Evolutionary conservation across 2,113 vertebrate species (phyloP).

Genomic region (Tenebrosternarchus preto): DNA sequence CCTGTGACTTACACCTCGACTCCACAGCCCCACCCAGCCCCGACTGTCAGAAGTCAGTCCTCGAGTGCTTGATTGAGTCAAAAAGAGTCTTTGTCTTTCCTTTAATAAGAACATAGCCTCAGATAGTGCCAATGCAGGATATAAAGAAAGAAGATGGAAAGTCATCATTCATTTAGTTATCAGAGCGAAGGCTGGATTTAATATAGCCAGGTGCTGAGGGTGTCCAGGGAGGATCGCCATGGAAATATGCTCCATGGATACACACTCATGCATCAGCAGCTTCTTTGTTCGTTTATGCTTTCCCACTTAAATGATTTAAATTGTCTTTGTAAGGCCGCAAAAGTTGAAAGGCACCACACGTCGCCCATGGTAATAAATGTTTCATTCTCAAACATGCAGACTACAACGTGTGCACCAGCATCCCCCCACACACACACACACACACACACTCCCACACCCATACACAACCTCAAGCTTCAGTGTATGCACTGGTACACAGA

Average conservation of each 20-base stretch:
- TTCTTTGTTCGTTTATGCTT: neutral
- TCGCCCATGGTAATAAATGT: neutral
- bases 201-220: conserved; percentile 20
- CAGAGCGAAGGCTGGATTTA: conserved; percentile 26
- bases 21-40: neutral
- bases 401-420: neutral
- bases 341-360: neutral
- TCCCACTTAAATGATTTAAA: conserved; percentile 1
- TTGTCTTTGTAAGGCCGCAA: neutral
- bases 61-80: neutral
- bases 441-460: neutral
- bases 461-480: neutral
- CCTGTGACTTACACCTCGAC: neutral
- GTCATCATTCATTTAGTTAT: conserved; percentile 8
- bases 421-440: conserved; percentile 3
- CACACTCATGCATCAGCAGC: neutral
- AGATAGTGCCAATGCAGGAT: conserved; percentile 14
- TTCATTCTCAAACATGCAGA: neutral
- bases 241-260: neutral
- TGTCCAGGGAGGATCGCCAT: conserved; percentile 5
- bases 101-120: conserved; percentile 7
- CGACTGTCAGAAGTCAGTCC: neutral
- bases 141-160: conserved; percentile 7
- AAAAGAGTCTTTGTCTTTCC: neutral
- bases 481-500: neutral